Base-by-base conservation (phyloP, 2,888 invertebrate genomes). In the Trissoscelio sp. region DNA sequence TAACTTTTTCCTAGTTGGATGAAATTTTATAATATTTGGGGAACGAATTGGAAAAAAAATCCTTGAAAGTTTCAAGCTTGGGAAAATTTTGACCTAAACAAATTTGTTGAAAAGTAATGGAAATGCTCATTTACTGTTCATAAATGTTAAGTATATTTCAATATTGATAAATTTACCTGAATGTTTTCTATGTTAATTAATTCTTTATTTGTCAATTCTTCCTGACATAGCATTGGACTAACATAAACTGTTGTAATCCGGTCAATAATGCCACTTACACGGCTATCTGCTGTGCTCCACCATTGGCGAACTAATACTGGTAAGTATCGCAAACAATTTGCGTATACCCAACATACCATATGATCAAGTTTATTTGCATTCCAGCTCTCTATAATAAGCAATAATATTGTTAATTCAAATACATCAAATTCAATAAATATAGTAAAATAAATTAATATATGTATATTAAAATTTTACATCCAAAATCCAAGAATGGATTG, bases 231-330 rank as follows among this genome's bases (percentile, higher is more conserved):
- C 53, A 94, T 90, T 0, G 94, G 94, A 51, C 96, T 95, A 11
- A 96, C 94, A 88, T 95, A 95, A 81, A 94, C 93, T 0, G 93
- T 92, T 3, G 95, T 95, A 4, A 95, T 92, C 86, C 93, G 94
- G 85, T 97, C 95, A 0, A 96, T 94, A 58, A 94, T 92, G 39
- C 94, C 93, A 58, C 95, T 92, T 39, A 94, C 93, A 83, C 94
- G 92, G 37, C 95, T 93, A 60, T 95, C 95, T 11, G 94, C 92
- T 22, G 93, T 92, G 67, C 93, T 94, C 95, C 95, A 96, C 97
- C 96, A 97, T 89, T 94, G 94, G 62, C 96, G 93, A 22, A 95
- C 95, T 60, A 95, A 92, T 31, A 96, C 96, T 58, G 95, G 96
- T 82, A 96, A 92, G 87, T 93, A 93, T 70, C 94, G 92, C 70